phyloP scores from a whole-genome alignment of 2,888 invertebrate genomes.

The Clostera curtula region DNA sequence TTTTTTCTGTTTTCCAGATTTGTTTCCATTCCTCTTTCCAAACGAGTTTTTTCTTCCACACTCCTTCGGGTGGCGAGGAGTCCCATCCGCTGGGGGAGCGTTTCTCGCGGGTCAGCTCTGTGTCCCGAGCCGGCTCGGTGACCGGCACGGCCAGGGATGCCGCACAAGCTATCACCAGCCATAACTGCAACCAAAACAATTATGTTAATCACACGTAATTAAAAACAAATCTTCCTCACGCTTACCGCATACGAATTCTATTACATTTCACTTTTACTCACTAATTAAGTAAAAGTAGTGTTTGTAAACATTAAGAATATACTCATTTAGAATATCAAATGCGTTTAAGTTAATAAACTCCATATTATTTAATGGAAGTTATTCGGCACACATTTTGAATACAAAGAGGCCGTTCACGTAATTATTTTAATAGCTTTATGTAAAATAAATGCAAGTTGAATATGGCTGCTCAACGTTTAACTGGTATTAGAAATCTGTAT shows the following conservation, averaged over 20 bases:
- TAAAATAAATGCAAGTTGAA: slow-evolving; percentile 6
- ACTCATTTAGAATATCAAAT: not conserved
- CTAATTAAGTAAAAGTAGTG: slow-evolving; percentile 1
- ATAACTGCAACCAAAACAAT: slow-evolving; percentile 66
- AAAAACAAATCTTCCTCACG: not conserved
- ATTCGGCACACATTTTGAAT: slow-evolving; percentile 2
- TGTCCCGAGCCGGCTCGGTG: slow-evolving; percentile 35
- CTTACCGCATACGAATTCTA: not conserved
- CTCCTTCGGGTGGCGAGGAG: slow-evolving; percentile 77
- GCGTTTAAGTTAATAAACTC: too few relatives aligned
- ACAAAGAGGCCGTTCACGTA: slow-evolving; percentile 4
- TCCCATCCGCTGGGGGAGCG: slow-evolving; percentile 73
- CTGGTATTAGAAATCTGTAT: slow-evolving; percentile 12
- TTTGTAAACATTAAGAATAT: not conserved
- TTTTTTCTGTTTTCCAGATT: slow-evolving; percentile 84
- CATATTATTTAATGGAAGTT: slow-evolving; percentile 7
- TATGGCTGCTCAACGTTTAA: slow-evolving; percentile 1
- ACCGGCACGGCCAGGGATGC: slow-evolving; percentile 53
- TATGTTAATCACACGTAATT: not conserved
- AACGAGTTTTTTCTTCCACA: slow-evolving; percentile 87
- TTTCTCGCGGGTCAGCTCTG: slow-evolving; percentile 66
- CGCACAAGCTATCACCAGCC: slow-evolving; percentile 73
- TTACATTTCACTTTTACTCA: not conserved
- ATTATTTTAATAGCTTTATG: slow-evolving; percentile 6
- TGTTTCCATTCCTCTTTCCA: slow-evolving; percentile 90